A percentile compares a stretch with the other conserved stretches of the same genome.
Conservation (phyloP, 2,888 invertebrate species). For the Congeria kusceri region DNA sequence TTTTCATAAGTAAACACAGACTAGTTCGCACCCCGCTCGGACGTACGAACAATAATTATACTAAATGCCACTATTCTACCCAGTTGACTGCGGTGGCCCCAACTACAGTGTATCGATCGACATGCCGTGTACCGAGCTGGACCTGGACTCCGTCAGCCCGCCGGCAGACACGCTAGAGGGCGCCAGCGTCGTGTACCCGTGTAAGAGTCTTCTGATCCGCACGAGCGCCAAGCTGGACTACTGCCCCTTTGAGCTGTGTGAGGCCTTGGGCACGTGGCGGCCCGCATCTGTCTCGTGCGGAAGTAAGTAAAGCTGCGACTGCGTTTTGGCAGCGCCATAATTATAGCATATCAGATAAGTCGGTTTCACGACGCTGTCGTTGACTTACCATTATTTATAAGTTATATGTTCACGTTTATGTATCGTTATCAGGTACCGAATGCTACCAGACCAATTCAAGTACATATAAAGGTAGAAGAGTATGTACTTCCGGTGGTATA, state of each 20-base stretch:
- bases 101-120: neutral
- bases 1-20: too few relatives aligned
- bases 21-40: too few relatives aligned
- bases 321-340: too few relatives aligned
- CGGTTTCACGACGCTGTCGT: too few relatives aligned
- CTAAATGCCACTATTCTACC: neutral
- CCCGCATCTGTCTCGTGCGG: constrained; percentile 5
- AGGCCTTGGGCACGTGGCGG: constrained; percentile 10
- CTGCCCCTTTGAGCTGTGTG: constrained; percentile 19
- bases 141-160: neutral
- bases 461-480: neutral
- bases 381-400: too few relatives aligned
- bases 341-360: too few relatives aligned
- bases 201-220: constrained; percentile 8
- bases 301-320: neutral
- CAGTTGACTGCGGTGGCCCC: constrained; percentile 13
- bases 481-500: neutral
- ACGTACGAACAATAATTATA: too few relatives aligned
- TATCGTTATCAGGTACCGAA: constrained; percentile 2
- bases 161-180: constrained; percentile 13
- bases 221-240: constrained; percentile 14
- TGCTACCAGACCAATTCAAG: neutral
- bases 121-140: neutral
- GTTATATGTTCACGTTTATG: too few relatives aligned
- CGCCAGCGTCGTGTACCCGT: constrained; percentile 1